Conservation (phyloP, 2,797 vertebrate species). For the Notolabrus celidotus region DNA sequence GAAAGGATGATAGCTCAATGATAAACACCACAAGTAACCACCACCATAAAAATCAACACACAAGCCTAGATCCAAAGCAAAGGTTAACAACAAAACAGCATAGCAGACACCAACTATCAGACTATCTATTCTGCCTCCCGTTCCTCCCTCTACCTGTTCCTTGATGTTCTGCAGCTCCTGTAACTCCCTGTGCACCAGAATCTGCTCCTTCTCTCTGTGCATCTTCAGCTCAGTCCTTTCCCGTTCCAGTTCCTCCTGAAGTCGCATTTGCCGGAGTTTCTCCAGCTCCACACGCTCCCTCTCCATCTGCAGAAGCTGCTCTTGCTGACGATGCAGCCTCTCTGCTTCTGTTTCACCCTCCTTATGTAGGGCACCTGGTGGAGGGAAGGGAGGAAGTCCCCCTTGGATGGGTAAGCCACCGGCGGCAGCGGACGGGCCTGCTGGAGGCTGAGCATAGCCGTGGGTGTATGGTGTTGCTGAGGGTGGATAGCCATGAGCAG, state of each 20-base stretch:
- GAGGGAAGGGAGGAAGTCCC: conserved; percentile 78
- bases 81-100: conserved; percentile 40
- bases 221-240: conserved; percentile 94
- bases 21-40: conserved; percentile 34
- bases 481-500: conserved; percentile 68
- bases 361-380: conserved; percentile 78
- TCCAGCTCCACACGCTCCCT: conserved; percentile 96
- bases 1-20: conserved; percentile 9
- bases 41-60: conserved; percentile 43
- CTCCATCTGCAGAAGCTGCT: conserved; percentile 95
- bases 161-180: conserved; percentile 98
- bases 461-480: conserved; percentile 61
- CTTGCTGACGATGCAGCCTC: conserved; percentile 93
- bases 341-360: conserved; percentile 94
- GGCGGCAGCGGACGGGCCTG: conserved; percentile 45
- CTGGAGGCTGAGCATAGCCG: conserved; percentile 61
- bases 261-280: conserved; percentile 93
- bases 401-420: conserved; percentile 63
- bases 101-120: conserved; percentile 33
- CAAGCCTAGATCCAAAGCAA: conserved; percentile 19
- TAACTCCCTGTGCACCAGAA: conserved; percentile 96
- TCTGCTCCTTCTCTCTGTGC: conserved; percentile 96
- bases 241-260: conserved; percentile 96
- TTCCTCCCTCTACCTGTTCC: conserved; percentile 87
- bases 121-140: conserved; percentile 30